Conservation (phyloP, 2,113 vertebrate species). For the Siniperca chuatsi region DNA sequence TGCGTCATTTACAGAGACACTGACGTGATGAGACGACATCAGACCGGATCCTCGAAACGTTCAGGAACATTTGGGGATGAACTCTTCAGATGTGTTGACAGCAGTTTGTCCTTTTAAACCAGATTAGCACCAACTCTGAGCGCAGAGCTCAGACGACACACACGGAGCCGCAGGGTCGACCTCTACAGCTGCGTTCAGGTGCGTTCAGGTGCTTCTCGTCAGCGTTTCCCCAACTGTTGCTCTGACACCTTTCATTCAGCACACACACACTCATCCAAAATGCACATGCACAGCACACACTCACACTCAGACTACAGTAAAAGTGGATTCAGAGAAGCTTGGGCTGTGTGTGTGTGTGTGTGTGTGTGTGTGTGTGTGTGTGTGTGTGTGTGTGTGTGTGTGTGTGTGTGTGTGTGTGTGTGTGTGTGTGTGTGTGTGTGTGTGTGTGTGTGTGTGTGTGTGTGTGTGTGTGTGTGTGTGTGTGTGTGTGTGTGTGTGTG, state of each 20-base stretch:
- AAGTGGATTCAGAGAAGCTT: neutral
- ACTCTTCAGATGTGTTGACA: too few relatives aligned
- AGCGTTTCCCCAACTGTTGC: constrained; percentile 2
- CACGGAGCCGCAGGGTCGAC: neutral
- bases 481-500: neutral
- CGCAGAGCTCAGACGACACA: neutral
- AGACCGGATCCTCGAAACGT: too few relatives aligned
- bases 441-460: neutral
- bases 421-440: neutral
- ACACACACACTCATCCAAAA: neutral
- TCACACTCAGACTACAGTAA: constrained; percentile 30
- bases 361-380: neutral
- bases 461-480: neutral
- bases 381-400: neutral
- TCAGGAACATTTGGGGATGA: too few relatives aligned
- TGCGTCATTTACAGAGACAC: neutral
- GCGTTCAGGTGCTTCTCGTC: neutral
- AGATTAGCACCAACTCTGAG: too few relatives aligned
- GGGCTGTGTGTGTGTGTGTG: neutral
- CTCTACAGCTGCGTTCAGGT: neutral
- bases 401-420: neutral
- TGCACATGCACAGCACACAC: neutral
- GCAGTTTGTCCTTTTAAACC: too few relatives aligned
- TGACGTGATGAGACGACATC: too few relatives aligned
- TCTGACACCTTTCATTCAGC: neutral